A percentile compares a stretch with the other conserved stretches of the same genome.
Conservation (phyloP, 2,113 vertebrate species). For the Amia ocellicauda region DNA sequence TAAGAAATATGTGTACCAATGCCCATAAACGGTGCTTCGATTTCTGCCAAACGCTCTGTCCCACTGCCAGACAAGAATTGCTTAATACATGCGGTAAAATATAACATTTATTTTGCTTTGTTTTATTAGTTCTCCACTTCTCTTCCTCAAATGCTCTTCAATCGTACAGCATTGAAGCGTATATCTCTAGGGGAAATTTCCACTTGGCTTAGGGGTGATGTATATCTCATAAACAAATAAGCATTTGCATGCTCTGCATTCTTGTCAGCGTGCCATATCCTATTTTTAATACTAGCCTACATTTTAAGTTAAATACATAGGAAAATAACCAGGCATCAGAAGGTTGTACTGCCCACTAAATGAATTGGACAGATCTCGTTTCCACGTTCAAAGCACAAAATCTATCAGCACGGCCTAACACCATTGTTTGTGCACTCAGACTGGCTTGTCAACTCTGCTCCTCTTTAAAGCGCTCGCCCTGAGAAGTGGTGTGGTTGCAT, state of each 20-base stretch:
- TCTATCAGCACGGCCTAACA: too few species aligned
- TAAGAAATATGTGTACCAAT: not conserved
- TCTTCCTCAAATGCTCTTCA: not conserved
- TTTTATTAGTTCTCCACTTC: too few species aligned
- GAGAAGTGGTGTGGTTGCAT: conserved; percentile 11
- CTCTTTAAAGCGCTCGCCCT: conserved; percentile 8
- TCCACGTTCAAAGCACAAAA: not conserved
- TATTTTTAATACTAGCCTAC: not conserved
- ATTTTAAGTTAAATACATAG: not conserved
- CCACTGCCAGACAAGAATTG: too few species aligned
- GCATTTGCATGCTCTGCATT: not conserved
- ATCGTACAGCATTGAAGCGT: not conserved
- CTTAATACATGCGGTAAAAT: too few species aligned
- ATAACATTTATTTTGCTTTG: too few species aligned
- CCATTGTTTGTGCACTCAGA: not conserved
- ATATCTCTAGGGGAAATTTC: not conserved
- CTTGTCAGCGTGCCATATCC: not conserved
- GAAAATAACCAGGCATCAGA: not conserved
- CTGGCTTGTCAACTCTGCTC: conserved; percentile 10
- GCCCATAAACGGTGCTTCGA: not conserved
- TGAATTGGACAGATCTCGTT: not conserved
- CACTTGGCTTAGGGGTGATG: not conserved
- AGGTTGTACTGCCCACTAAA: not conserved
- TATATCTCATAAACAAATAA: not conserved
- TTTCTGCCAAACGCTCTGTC: too few species aligned